Conservation (phyloP, 2,797 vertebrate species). For the Acomys russatus region DNA sequence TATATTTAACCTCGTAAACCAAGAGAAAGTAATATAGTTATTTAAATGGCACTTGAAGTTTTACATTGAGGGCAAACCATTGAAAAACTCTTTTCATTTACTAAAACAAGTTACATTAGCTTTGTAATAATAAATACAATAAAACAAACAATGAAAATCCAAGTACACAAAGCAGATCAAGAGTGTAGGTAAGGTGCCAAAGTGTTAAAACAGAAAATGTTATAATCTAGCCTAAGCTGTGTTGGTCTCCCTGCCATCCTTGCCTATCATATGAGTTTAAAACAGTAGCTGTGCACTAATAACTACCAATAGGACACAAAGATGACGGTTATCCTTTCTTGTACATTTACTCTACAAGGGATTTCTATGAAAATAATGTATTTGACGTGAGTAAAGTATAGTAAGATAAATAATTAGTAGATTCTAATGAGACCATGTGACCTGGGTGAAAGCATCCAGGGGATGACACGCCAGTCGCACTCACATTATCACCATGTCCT, state of each 20-base stretch:
- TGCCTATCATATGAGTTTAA: neutral
- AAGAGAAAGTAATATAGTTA: neutral
- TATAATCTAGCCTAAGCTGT: neutral
- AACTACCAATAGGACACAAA: neutral
- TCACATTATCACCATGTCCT: neutral
- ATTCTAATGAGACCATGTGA: neutral
- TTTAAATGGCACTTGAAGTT: neutral
- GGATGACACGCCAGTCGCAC: neutral
- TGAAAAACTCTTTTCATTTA: neutral
- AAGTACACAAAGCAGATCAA: neutral
- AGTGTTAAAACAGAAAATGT: neutral
- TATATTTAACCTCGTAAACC: slow-evolving; percentile 32
- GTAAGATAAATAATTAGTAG: neutral
- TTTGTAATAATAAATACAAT: neutral
- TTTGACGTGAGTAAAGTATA: slow-evolving; percentile 14
- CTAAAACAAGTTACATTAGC: slow-evolving; percentile 38
- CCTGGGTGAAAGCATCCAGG: neutral
- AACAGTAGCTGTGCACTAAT: neutral
- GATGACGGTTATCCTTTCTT: neutral
- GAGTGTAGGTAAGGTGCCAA: neutral
- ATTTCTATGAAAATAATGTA: neutral
- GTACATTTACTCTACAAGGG: neutral
- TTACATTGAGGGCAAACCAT: neutral
- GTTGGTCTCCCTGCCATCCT: neutral
- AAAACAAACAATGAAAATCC: slow-evolving; percentile 1